Percentiles rank a stretch among this genome's conserved stretches.
Evolutionary conservation across 2,888 invertebrate species (phyloP).

Genomic region (Nebria salina): DNA sequence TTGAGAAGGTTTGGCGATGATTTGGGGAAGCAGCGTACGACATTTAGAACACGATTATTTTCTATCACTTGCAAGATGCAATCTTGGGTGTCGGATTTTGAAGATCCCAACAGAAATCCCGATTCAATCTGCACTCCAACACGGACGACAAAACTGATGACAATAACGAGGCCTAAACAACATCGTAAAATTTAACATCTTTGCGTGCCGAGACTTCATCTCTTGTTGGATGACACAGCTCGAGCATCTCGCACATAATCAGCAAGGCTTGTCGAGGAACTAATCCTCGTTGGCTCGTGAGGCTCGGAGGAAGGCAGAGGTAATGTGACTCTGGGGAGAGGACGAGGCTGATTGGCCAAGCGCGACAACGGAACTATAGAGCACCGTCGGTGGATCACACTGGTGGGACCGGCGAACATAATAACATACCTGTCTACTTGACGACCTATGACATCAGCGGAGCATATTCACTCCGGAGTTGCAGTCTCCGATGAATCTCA

Average conservation of each 20-base stretch:
- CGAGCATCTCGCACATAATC: conserved; percentile 18
- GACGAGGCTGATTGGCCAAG: conserved; percentile 43
- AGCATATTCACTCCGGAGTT: background rate
- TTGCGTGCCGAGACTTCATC: conserved; percentile 4
- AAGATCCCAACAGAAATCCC: background rate
- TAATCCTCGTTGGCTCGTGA: conserved; percentile 28
- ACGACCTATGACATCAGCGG: conserved; percentile 12
- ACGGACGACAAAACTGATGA: conserved; percentile 8
- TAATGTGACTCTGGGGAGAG: conserved; percentile 38
- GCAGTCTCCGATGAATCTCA: no score
- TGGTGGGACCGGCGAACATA: conserved; percentile 40
- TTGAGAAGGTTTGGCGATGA: no score
- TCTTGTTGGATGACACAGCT: conserved; percentile 10
- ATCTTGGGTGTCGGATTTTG: background rate
- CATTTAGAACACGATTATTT: background rate
- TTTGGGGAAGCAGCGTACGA: no score
- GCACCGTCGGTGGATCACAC: conserved; percentile 24
- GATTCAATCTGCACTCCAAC: background rate
- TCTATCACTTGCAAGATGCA: background rate
- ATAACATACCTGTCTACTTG: conserved; percentile 31
- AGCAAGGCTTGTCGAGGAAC: conserved; percentile 25
- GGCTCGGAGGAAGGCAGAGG: background rate
- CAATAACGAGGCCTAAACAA: conserved; percentile 18
- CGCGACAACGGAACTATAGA: conserved; percentile 41
- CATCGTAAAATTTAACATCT: conserved; percentile 17